A percentile compares a stretch with the other conserved stretches of the same genome.
phyloP scores from a whole-genome alignment of 2,797 vertebrate genomes.

The Toxotes lorentzi region DNA sequence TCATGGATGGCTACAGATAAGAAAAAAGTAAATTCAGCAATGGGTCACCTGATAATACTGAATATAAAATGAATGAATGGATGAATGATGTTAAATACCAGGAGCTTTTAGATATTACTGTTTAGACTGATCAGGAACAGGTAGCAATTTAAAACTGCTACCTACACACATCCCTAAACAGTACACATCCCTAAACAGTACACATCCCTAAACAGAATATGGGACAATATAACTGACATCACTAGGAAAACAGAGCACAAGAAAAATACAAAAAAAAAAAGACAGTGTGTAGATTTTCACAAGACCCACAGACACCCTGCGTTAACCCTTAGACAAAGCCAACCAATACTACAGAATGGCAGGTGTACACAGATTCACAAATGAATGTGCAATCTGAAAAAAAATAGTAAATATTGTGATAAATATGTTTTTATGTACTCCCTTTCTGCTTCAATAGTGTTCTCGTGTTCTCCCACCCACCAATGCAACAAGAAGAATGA shows the following conservation, averaged over 20 bases:
- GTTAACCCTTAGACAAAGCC: not conserved
- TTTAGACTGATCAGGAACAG: not conserved
- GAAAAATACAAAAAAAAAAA: not conserved
- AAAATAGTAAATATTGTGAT: not conserved
- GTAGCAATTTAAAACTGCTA: not conserved
- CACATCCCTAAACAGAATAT: not conserved
- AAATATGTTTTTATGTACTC: not conserved
- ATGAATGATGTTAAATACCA: not conserved
- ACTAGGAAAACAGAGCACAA: not conserved
- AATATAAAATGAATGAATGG: not conserved
- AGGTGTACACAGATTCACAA: not conserved
- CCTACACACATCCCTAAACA: not conserved
- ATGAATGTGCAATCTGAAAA: not conserved
- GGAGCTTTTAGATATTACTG: not conserved
- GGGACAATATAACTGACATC: not conserved
- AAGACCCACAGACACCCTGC: not conserved
- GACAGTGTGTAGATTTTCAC: not conserved
- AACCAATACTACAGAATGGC: not conserved
- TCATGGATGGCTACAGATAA: not conserved
- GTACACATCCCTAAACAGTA: not conserved
- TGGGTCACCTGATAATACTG: not conserved
- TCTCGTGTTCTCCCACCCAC: not conserved
- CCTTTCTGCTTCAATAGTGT: not conserved
- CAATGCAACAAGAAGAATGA: not conserved
- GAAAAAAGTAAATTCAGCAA: not conserved